These are phyloP conservation scores for Metopia argyrocephala DNA, from an alignment of 2,888 invertebrate genomes.

Conservation along the genomic window DNA sequence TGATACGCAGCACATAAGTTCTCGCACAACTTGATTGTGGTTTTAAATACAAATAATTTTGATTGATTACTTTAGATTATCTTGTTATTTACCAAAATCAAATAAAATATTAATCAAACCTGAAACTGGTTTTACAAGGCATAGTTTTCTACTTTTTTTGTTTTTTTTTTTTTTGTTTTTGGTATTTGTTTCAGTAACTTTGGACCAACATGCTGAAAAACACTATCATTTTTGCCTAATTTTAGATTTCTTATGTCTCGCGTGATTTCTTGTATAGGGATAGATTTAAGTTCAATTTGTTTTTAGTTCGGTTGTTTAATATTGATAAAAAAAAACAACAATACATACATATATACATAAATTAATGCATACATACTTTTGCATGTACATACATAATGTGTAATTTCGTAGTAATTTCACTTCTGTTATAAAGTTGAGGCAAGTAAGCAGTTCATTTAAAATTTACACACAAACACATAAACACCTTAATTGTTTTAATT, in stretches of 20 bases:
- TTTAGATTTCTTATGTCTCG: not conserved
- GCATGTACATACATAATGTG: not conserved
- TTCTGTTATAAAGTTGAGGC: too few relatives aligned
- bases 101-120: conserved; percentile 76
- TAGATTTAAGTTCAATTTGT: too few relatives aligned
- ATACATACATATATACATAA: conserved; percentile 23
- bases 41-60: conserved; percentile 76
- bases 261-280: too few relatives aligned
- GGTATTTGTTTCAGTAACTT: conserved; percentile 24
- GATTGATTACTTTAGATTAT: conserved; percentile 77
- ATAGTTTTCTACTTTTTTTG: conserved; percentile 44
- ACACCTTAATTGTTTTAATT: not conserved
- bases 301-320: too few relatives aligned
- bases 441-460: too few relatives aligned
- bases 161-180: conserved; percentile 19
- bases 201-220: conserved; percentile 28
- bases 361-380: too few relatives aligned
- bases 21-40: conserved; percentile 72
- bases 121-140: conserved; percentile 75
- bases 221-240: conserved; percentile 18
- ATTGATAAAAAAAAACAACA: too few relatives aligned
- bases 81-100: conserved; percentile 77
- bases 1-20: conserved; percentile 37
- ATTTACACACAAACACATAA: not conserved
- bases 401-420: too few relatives aligned